Percentiles rank a stretch among this genome's conserved stretches.
These are phyloP conservation scores for Pogonocherus hispidulus DNA, from an alignment of 2,888 invertebrate genomes.

Conservation along the genomic window DNA sequence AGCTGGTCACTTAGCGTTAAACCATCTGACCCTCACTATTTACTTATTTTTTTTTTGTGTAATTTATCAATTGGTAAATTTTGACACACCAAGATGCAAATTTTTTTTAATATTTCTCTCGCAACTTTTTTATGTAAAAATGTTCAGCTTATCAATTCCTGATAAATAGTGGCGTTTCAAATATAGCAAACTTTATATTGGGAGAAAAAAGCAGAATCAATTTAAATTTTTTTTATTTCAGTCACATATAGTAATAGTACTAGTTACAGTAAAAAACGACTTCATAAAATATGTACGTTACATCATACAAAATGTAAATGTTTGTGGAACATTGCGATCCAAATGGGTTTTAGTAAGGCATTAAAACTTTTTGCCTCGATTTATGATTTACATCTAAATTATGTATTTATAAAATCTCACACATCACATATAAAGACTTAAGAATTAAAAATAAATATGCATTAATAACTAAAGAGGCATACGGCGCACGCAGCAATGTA, in stretches of 20 bases:
- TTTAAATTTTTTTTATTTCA: constrained; percentile 49
- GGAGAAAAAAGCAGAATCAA: neutral
- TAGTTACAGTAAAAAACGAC: constrained; percentile 59
- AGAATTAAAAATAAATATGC: constrained; percentile 44
- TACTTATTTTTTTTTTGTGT: too few relatives aligned
- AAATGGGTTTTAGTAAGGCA: constrained; percentile 39
- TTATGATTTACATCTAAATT: constrained; percentile 19
- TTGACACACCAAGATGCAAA: too few relatives aligned
- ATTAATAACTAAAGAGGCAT: constrained; percentile 40
- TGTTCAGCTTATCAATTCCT: too few relatives aligned
- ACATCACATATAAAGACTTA: constrained; percentile 51
- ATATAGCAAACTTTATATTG: too few relatives aligned
- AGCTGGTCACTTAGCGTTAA: too few relatives aligned
- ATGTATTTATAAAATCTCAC: constrained; percentile 49
- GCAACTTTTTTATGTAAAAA: too few relatives aligned
- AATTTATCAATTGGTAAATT: too few relatives aligned
- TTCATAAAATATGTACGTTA: constrained; percentile 56
- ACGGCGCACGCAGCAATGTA: constrained; percentile 39
- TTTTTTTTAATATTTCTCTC: too few relatives aligned
- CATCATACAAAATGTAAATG: constrained; percentile 37
- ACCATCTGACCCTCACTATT: too few relatives aligned
- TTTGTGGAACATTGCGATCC: constrained; percentile 14
- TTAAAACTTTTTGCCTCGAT: constrained; percentile 33
- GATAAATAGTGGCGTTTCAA: too few relatives aligned
- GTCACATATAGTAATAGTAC: constrained; percentile 56